These are phyloP conservation scores for Aradophagus sp. DNA, from an alignment of 1,140 invertebrate species.

Conservation along the genomic window DNA sequence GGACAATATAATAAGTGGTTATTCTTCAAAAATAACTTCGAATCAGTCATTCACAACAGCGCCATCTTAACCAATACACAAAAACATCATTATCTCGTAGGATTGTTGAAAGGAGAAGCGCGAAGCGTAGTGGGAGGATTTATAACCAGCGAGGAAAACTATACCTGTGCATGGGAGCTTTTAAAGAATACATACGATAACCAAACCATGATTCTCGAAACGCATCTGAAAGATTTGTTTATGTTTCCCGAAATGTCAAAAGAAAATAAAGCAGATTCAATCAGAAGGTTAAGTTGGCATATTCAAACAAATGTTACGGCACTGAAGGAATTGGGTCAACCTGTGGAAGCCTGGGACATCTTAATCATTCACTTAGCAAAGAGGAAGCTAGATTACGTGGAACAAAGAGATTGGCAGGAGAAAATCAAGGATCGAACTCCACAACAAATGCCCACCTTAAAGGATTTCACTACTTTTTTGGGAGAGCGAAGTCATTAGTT, in stretches of 20 bases:
- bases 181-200: conserved; percentile 60
- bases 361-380: conserved; percentile 46
- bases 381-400: conserved; percentile 24
- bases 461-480: conserved; percentile 19
- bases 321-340: conserved; percentile 31
- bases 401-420: conserved; percentile 35
- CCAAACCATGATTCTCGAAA: conserved; percentile 51
- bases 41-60: conserved; percentile 14
- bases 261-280: conserved; percentile 27
- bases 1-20: conserved; percentile 13
- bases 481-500: conserved; percentile 4
- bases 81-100: conserved; percentile 52
- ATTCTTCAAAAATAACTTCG: conserved; percentile 27
- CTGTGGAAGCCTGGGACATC: conserved; percentile 59
- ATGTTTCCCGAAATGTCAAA: conserved; percentile 38
- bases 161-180: conserved; percentile 50
- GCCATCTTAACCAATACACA: conserved; percentile 1
- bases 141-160: conserved; percentile 59
- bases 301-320: conserved; percentile 37
- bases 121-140: conserved; percentile 55
- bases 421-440: conserved; percentile 2
- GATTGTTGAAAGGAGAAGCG: conserved; percentile 54
- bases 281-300: conserved; percentile 34
- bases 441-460: conserved; percentile 18
- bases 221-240: conserved; percentile 47